Evolutionary conservation across 2,888 invertebrate species (phyloP), one percentile per base, ranked within the genome.

Genomic region (Therioaphis trifolii): DNA sequence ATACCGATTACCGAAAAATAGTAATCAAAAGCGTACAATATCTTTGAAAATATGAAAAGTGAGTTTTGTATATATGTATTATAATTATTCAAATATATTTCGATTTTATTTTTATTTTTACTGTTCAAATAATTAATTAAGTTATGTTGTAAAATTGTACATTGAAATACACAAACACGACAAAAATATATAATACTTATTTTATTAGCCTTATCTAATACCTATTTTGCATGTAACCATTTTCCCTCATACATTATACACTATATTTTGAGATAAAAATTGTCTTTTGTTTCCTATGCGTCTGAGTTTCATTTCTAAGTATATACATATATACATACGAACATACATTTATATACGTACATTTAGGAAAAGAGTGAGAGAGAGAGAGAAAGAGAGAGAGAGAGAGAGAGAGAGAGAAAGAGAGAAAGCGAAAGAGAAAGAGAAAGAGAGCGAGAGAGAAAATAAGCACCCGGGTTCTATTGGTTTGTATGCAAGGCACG

Each of bases 401-500:
- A 66, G 15, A 18, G 35, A 15, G 29, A 66, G n/a, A 46, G 12
- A 18, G 12, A 21, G 40, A 7, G 46, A 29, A 7, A 1, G 14
- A 2, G 21, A 21, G 1, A 75, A 29, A 40, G 52, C 24, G n/a
- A 55, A n/a, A 40, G 18, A 61, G 61, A 49, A 18, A 78, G 66
- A 35, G 11, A 12, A 29, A 52, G 55, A 35, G 2, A 68, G n/a
- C 40, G 24, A 58, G 27, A 24, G 15, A 71, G 58, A 71, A 24
- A 71, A 72, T 46, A 61, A 71, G 71, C 69, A 35, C 46, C 21
- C 29, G 61, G 71, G 21, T 52, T 71, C 80, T 80, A 80, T 80
- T 80, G 80, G 80, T 80, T 71, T 80, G 71, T 61, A 80, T 80
- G 80, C 80, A 80, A 58, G 71, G 46, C 80, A 80, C 80, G 80